phyloP scores from a whole-genome alignment of 2,113 vertebrate species.

The Hassar affinis region DNA sequence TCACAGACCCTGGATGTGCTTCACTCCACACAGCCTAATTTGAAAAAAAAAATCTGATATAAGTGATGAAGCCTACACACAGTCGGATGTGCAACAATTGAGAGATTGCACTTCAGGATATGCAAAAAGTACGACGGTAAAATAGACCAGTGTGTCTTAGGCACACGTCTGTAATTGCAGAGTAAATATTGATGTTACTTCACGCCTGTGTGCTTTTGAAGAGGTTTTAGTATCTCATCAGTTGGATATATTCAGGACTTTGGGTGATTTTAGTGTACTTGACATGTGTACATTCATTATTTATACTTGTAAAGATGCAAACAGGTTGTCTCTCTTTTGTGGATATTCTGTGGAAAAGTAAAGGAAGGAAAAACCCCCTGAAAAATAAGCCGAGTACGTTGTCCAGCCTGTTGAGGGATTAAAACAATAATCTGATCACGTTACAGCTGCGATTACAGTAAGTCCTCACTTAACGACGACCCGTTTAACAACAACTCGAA shows the following conservation, averaged over 20 bases:
- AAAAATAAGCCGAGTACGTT: not conserved
- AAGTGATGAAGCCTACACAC: not conserved
- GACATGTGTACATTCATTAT: not conserved
- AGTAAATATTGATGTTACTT: not conserved
- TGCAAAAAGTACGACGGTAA: not conserved
- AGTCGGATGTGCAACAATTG: not conserved
- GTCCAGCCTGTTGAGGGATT: not conserved
- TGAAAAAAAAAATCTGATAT: not conserved
- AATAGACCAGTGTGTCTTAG: too few species aligned
- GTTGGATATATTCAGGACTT: not conserved
- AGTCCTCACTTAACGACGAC: too few species aligned
- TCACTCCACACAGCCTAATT: not conserved
- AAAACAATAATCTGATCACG: not conserved
- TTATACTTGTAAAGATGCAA: not conserved
- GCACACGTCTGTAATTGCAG: not conserved
- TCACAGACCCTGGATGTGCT: not conserved
- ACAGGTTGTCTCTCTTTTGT: not conserved
- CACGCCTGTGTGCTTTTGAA: not conserved
- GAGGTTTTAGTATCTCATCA: not conserved
- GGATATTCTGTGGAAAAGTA: not conserved
- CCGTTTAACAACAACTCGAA: too few species aligned
- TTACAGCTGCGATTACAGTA: not conserved
- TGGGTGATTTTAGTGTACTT: too few species aligned
- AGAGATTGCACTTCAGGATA: not conserved
- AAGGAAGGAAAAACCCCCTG: too few species aligned